A percentile compares a stretch with the other conserved stretches of the same genome.
Evolutionary conservation across 2,113 vertebrate genomes (phyloP).

Genomic region (Calonectris borealis): DNA sequence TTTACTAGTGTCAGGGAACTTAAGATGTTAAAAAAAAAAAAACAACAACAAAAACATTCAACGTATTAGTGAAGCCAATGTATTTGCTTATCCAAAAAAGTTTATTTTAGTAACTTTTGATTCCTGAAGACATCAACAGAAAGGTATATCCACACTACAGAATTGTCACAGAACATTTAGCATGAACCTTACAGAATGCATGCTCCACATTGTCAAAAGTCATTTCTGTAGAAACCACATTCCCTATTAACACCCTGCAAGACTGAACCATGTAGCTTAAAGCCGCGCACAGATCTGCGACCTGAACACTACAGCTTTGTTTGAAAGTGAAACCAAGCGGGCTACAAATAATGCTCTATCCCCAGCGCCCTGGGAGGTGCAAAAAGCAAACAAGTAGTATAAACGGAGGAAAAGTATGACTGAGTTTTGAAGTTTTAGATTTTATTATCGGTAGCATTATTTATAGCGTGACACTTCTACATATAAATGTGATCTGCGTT

Average conservation of each 20-base stretch:
- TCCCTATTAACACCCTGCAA: not conserved
- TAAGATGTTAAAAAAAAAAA: not conserved
- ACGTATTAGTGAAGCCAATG: not conserved
- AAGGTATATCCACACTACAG: not conserved
- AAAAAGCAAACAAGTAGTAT: not conserved
- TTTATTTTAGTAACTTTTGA: not conserved
- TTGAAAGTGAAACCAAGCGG: slow-evolving; percentile 53
- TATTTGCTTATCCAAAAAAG: not conserved
- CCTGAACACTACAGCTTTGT: slow-evolving; percentile 56
- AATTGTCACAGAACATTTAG: not conserved
- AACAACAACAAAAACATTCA: not conserved
- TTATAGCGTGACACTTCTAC: slow-evolving; percentile 8
- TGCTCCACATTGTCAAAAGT: not conserved
- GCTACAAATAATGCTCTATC: slow-evolving; percentile 18
- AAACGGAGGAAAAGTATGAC: not conserved
- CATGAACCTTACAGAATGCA: not conserved
- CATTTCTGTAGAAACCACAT: not conserved
- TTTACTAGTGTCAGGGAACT: not conserved
- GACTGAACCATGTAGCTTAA: not conserved
- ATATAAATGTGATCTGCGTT: not conserved
- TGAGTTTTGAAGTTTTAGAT: slow-evolving; percentile 18
- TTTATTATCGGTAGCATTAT: slow-evolving; percentile 40
- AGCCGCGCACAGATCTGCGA: not conserved
- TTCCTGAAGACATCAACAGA: not conserved
- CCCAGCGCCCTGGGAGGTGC: not conserved